A percentile compares a stretch with the other conserved stretches of the same genome.
These are phyloP conservation scores for Blastomussa wellsi DNA, from an alignment of 92 coral and sea anemone species.

Conservation along the genomic window DNA sequence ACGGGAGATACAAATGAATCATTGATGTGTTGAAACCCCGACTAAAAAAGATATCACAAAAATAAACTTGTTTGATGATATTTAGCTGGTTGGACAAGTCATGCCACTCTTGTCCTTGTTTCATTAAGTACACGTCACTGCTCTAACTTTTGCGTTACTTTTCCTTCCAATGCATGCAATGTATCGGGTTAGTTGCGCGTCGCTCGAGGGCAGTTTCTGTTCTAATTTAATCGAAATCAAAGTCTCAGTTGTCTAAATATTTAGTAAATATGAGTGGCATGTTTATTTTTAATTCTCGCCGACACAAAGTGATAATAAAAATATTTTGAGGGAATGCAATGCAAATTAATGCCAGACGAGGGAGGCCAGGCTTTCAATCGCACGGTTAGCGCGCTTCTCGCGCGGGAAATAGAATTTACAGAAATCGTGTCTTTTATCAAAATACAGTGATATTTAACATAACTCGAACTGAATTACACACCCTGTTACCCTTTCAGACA, in stretches of 20 bases:
- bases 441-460: too few relatives aligned
- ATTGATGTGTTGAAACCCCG: neutral
- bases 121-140: neutral
- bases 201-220: neutral
- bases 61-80: neutral
- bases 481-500: too few relatives aligned
- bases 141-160: neutral
- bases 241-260: neutral
- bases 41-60: neutral
- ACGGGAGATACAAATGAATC: neutral
- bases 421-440: too few relatives aligned
- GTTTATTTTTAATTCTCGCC: neutral
- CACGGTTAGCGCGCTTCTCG: neutral
- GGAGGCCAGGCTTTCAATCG: neutral
- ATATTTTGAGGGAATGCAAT: neutral
- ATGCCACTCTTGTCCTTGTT: neutral
- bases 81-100: neutral
- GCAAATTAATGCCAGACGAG: neutral
- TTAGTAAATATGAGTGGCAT: neutral
- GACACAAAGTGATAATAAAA: neutral
- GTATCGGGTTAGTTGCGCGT: neutral
- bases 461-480: too few relatives aligned
- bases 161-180: neutral
- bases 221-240: neutral
- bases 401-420: neutral